These are phyloP conservation scores for Bombus polaris DNA, from an alignment of 1,140 invertebrate species.

Conservation along the genomic window DNA sequence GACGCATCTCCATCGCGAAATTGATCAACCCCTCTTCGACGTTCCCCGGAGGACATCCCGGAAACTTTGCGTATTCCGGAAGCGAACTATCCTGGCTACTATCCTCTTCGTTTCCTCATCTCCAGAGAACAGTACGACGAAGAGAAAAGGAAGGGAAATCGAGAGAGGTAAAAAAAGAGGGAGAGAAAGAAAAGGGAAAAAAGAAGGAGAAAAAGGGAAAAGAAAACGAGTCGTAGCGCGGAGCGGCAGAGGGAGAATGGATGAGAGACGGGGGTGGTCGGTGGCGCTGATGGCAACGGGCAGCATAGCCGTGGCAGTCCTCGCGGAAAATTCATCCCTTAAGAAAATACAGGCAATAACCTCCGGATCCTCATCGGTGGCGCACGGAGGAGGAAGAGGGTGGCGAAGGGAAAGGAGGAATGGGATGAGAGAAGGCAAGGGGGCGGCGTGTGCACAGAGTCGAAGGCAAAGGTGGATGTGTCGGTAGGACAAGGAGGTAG, in stretches of 20 bases:
- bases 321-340: constrained; percentile 77
- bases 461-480: constrained; percentile 57
- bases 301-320: constrained; percentile 52
- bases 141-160: not conserved
- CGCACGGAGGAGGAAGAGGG: constrained; percentile 37
- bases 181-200: no score
- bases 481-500: constrained; percentile 38
- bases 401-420: not conserved
- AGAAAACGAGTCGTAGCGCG: not conserved
- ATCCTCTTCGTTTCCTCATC: not conserved
- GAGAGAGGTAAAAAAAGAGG: no score
- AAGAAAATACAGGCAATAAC: constrained; percentile 82
- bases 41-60: constrained; percentile 47
- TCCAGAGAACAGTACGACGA: constrained; percentile 3
- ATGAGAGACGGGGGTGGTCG: not conserved
- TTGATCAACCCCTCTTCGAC: constrained; percentile 53
- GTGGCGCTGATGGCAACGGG: constrained; percentile 33
- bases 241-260: not conserved
- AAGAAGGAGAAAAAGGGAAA: not conserved
- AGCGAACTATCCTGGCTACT: constrained; percentile 28
- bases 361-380: constrained; percentile 74
- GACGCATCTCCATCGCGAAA: constrained; percentile 62
- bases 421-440: constrained; percentile 43
- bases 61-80: constrained; percentile 58
- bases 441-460: constrained; percentile 16